Percentiles rank a stretch among this genome's conserved stretches.
These are phyloP conservation scores for Oreochromis mossambicus DNA, from an alignment of 2,797 vertebrate genomes.

Conservation along the genomic window DNA sequence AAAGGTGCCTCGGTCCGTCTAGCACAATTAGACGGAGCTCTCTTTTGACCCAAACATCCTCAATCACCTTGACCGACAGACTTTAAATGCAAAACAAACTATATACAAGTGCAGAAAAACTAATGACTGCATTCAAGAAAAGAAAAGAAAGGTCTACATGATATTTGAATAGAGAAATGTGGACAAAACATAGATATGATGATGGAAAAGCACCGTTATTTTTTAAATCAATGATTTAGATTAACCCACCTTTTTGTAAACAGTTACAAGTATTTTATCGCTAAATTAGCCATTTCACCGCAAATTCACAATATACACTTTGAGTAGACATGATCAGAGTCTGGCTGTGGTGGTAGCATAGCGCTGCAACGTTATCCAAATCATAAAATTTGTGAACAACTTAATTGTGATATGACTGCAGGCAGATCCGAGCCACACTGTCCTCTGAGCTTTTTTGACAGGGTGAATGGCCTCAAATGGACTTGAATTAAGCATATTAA, in stretches of 20 bases:
- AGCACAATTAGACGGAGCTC: conserved; percentile 45
- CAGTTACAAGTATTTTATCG: neutral
- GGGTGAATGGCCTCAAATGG: neutral
- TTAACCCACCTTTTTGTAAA: neutral
- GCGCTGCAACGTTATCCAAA: neutral
- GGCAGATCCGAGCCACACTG: neutral
- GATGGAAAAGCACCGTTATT: neutral
- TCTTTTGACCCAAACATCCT: conserved; percentile 52
- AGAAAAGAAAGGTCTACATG: neutral
- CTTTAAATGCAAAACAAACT: neutral
- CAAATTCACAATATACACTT: neutral
- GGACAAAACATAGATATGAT: neutral
- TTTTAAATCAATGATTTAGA: neutral
- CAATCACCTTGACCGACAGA: conserved; percentile 24
- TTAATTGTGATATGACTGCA: neutral
- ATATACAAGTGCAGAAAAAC: neutral
- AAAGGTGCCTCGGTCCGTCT: conserved; percentile 59
- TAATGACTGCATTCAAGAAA: neutral
- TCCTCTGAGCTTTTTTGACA: neutral
- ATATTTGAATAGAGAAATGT: neutral
- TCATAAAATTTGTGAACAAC: neutral
- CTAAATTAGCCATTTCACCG: neutral
- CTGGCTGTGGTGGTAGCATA: neutral
- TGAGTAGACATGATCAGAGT: neutral
- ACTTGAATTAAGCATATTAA: neutral